Conservation (phyloP, 2,113 vertebrate genomes). For the Brachypodius melanocephalos region DNA sequence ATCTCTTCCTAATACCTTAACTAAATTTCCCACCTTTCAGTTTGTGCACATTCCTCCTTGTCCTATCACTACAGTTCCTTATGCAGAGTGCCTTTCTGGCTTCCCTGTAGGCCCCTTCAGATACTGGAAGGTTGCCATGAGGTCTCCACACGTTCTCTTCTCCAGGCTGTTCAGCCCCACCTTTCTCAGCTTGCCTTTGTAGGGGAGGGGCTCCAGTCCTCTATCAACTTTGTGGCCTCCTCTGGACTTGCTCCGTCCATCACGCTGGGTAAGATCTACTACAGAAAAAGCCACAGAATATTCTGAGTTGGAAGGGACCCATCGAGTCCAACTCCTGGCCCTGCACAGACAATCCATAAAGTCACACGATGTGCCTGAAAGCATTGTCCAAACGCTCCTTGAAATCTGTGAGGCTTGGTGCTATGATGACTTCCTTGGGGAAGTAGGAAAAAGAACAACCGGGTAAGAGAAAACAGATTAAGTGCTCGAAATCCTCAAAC, state of each 20-base stretch:
- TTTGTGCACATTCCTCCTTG: neutral
- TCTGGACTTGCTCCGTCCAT: neutral
- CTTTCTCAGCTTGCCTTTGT: no score
- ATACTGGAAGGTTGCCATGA: neutral
- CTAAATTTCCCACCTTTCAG: neutral
- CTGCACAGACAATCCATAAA: neutral
- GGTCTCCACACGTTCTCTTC: neutral
- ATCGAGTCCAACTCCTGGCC: no score
- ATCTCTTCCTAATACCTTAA: neutral
- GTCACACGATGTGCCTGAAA: no score
- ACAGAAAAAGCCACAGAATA: neutral
- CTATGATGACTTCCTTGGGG: neutral
- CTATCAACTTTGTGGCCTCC: neutral
- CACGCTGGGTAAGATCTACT: fast-evolving
- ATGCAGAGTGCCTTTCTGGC: fast-evolving
- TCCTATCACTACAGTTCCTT: neutral
- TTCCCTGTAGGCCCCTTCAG: neutral
- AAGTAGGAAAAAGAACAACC: fast-evolving
- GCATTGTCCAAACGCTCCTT: neutral
- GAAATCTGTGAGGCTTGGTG: neutral
- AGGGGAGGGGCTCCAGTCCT: neutral
- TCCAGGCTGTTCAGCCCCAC: neutral
- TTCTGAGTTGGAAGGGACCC: neutral
- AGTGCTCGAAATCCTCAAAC: no score
- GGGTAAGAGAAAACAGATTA: neutral